A percentile compares a stretch with the other conserved stretches of the same genome.
phyloP scores from a whole-genome alignment of 2,797 vertebrate genomes.

The Capromys pilorides region DNA sequence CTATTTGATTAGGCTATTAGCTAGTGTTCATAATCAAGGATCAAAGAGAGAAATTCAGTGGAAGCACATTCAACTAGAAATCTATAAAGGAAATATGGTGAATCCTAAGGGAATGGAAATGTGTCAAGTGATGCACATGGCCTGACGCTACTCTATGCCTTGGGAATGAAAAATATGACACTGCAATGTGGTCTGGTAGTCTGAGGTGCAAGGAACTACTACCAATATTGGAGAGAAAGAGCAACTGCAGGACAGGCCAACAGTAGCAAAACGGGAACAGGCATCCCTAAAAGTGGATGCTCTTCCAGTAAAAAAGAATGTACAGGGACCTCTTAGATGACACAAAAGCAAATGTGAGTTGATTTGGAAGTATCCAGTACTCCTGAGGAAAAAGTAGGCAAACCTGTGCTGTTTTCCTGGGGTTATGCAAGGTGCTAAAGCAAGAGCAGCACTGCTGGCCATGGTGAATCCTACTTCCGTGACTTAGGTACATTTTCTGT shows the following conservation, averaged over 20 bases:
- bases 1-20: neutral
- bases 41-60: neutral
- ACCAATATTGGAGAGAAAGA: neutral
- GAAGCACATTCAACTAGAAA: neutral
- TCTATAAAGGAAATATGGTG: neutral
- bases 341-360: neutral
- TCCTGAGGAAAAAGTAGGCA: neutral
- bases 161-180: neutral
- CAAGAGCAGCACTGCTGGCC: neutral
- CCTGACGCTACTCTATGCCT: neutral
- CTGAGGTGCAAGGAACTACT: neutral
- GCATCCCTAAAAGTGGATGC: neutral
- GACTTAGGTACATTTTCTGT: too few species aligned
- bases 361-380: neutral
- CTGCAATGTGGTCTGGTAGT: neutral
- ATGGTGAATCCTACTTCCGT: neutral
- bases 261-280: neutral
- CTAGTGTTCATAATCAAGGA: too few species aligned
- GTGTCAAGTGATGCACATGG: neutral
- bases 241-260: neutral
- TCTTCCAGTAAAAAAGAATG: neutral
- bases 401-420: neutral
- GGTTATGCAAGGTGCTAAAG: neutral
- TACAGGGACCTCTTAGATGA: neutral
- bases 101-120: neutral